Base-by-base conservation (phyloP, 2,797 vertebrate genomes). In the Coregonus ussuriensis region DNA sequence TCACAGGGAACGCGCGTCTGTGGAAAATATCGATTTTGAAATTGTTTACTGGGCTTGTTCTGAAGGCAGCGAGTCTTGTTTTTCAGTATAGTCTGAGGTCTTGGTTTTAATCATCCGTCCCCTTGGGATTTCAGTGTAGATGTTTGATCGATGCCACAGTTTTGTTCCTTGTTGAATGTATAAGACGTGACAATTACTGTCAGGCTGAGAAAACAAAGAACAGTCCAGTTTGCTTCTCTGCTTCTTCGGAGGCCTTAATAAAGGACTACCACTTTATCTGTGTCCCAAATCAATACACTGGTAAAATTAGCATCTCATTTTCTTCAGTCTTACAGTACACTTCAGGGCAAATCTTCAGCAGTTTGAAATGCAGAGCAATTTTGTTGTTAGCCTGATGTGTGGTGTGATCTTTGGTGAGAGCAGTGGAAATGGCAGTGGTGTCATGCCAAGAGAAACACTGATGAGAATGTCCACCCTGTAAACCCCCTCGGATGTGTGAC, bases 71-170 rank as follows among this genome's bases (percentile, higher is more conserved):
- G 9, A 56, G 29, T 41, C 53, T 33, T 37, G 69, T 70, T 54
- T 72, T 53, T 71, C 33, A 54, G 13, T 37, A 68, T 65, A 77
- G 67, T 63, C 37, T 4, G 66, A 52, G 66, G 14, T 59, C 76
- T 75, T 77, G 47, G 71, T 71, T 81, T 71, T 70, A 81, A 71
- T 74, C 73, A 74, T 70, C 66, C 33, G 47, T 47, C 29, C 71
- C 47, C 72, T 16, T 70, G 71, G 69, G 41, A 74, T 77, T 77
- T 68, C 68, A 37, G 33, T 67, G 37, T 37, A 67, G 53, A 33
- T 59, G 41, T 73, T 66, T 41, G 9, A 74, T 81, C 37, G 66
- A 77, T 66, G 71, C 66, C 15, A 76, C 52, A 37, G 14, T 77
- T 75, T 74, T 72, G 65, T 77, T 54, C 71, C 31, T 4, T 77